Base-by-base conservation (phyloP, 2,797 vertebrate species). In the Bucorvus abyssinicus region DNA sequence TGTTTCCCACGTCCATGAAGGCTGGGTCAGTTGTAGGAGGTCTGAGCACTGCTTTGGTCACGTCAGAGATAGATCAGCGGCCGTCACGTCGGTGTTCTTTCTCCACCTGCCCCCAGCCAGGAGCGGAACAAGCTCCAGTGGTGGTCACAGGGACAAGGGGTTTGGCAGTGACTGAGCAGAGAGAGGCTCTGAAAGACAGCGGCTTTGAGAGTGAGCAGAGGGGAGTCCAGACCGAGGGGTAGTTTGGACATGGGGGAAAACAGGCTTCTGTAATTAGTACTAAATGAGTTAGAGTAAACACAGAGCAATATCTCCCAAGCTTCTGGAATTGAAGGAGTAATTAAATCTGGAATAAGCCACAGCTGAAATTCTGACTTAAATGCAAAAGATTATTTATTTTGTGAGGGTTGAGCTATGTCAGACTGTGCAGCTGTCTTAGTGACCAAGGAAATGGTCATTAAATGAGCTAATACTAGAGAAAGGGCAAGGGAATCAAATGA, bases 361-460 rank as follows among this genome's bases (percentile, higher is more conserved):
- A 52, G 73, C 4, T 86, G 63, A 91, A 90, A 81, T 78, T 78
- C 67, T 86, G 90, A 93, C 76, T 94, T 86, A 95, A 91, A 94
- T 38, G 47, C 65, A 81, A 91, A 75, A 23, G 53, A 87, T 89
- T 90, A 86, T 93, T 94, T 93, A 69, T 93, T 93, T 94, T 86
- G 73, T 84, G 83, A 78, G 78, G 50, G 45, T 84, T 91, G 65
- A 75, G 27, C 34, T 88, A 20, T 93, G 87, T 93, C 90, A 96
- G 85, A 81, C 53, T 47, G 49, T 80, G 76, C 34, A 83, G 61
- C 83, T 87, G 67, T 67, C 71, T 94, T 71, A 90, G 61, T 78
- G 90, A 85, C 79, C 90, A 90, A 93, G 94, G 85, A 95, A 94
- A 78, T 91, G 45, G 89, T 86, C 85, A 78, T 91, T 91, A 91